Evolutionary conservation across 2,888 invertebrate genomes (phyloP), one percentile per base, ranked within the genome.

Genomic region (Apamea crenata): DNA sequence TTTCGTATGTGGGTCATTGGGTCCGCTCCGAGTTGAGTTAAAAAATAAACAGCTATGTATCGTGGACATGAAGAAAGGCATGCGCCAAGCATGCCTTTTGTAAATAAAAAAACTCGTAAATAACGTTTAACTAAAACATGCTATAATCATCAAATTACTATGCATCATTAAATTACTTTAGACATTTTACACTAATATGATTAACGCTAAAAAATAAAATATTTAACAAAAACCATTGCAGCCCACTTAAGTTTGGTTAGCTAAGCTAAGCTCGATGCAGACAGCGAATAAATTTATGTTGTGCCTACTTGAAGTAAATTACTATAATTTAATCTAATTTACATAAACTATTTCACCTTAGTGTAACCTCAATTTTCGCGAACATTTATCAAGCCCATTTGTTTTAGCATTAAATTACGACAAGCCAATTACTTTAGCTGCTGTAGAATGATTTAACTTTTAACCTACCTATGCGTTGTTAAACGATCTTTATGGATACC

Each of bases 281-380:
- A 89, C 80, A 89, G 47, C 56, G 40, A 74, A 87, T 70, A 80
- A 78, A 78, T 80, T 81, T 59, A 74, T 73, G 56, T 47, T 66
- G 69, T 88, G 80, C 87, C 87, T 82, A 86, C 86, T 86, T 82
- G 66, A 66, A 65, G 68, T 80, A 79, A 87, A 87, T 87, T 67
- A 76, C 88, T 87, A 84, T 89, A 89, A 87, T 89, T 89, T 84
- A 82, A 84, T 79, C 77, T 71, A 84, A 87, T 87, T 89, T 87
- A 79, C 87, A 87, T 89, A 87, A 87, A 89, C 85, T 76, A 82
- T 84, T 89, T 89, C 75, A 87, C 85, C 89, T 87, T 72, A 80
- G 36, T 79, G 68, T 77, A 84, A 87, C 89, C 78, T 78, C 82
- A 81, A 89, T 84, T 89, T 85, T 87, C 88, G 83, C 78, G 18